A percentile compares a stretch with the other conserved stretches of the same genome.
phyloP scores from a whole-genome alignment of 2,113 vertebrate species.

The Corythoichthys haematopterus region DNA sequence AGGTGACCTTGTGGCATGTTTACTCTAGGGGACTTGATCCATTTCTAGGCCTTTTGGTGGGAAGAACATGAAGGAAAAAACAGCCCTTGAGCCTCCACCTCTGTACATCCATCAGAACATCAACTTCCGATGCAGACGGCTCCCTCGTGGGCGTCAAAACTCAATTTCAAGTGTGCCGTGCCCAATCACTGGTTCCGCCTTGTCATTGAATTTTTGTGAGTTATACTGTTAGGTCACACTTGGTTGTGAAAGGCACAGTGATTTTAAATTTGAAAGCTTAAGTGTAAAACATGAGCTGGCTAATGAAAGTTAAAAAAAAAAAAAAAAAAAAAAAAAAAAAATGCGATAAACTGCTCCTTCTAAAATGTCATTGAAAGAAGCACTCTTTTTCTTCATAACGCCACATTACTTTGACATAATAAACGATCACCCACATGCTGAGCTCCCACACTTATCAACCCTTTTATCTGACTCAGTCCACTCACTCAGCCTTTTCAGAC shows the following conservation, averaged over 20 bases:
- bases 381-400: conserved; percentile 7
- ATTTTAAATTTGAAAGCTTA: conserved; percentile 12
- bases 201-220: conserved; percentile 36
- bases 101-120: conserved; percentile 57
- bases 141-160: conserved; percentile 35
- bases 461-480: conserved; percentile 52
- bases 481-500: conserved; percentile 47
- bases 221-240: conserved; percentile 37
- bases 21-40: conserved; percentile 57
- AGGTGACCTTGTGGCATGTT: conserved; percentile 68
- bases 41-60: conserved; percentile 61
- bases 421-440: conserved; percentile 45
- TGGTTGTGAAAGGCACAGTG: conserved; percentile 14
- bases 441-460: conserved; percentile 42
- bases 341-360: background rate
- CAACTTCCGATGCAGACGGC: conserved; percentile 44
- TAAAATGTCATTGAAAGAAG: background rate
- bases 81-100: conserved; percentile 39
- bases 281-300: conserved; percentile 4
- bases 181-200: conserved; percentile 19
- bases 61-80: conserved; percentile 56
- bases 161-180: conserved; percentile 33
- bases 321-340: background rate
- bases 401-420: background rate
- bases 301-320: conserved; percentile 20